phyloP scores from a whole-genome alignment of 2,888 invertebrate genomes.

The Norana najaformis region DNA sequence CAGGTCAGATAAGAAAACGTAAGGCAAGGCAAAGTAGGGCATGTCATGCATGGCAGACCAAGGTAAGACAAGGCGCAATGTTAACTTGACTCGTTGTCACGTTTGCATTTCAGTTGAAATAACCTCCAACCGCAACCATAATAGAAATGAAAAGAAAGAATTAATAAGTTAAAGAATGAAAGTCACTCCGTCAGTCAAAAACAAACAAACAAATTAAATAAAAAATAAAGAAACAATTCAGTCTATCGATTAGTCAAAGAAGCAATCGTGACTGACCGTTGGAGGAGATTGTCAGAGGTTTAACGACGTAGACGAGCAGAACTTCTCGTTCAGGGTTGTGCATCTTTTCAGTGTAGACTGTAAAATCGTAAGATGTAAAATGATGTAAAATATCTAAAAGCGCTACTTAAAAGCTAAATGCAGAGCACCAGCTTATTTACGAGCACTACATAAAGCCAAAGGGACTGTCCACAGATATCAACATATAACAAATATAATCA shows the following conservation, averaged over 20 bases:
- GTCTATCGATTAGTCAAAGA: neutral
- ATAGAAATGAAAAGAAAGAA: neutral
- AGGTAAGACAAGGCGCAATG: neutral
- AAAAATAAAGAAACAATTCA: no score
- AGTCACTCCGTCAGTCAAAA: no score
- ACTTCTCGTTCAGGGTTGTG: slow-evolving; percentile 7
- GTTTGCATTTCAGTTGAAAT: neutral
- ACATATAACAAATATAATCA: no score
- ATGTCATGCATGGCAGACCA: neutral
- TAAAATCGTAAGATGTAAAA: neutral
- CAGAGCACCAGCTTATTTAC: neutral
- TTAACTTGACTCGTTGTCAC: neutral
- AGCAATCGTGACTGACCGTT: neutral
- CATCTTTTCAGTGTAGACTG: neutral
- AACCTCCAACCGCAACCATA: neutral
- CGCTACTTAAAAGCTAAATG: neutral
- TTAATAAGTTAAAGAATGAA: neutral
- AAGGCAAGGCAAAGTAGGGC: neutral
- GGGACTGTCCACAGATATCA: neutral
- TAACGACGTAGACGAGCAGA: neutral
- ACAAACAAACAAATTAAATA: no score
- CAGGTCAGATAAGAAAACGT: neutral
- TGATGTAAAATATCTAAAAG: neutral
- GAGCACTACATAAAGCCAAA: neutral
- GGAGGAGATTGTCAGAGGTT: neutral